Evolutionary conservation across 2,113 vertebrate species (phyloP).

Genomic region (Indri indri): DNA sequence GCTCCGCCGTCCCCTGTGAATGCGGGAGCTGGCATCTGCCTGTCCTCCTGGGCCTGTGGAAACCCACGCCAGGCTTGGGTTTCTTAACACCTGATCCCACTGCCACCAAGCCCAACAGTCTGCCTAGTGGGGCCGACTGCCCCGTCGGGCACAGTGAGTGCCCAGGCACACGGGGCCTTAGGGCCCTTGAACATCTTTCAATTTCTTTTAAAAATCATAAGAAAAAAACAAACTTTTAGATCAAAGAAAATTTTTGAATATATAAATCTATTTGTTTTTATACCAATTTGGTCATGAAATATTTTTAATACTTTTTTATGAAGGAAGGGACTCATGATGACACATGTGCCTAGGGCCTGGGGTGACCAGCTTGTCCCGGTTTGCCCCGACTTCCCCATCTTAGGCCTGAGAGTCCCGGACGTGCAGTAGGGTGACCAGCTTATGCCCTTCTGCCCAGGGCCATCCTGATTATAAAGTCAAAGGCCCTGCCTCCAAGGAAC

Average conservation of each 20-base stretch:
- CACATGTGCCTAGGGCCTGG: not conserved
- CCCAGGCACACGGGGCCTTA: too few species aligned
- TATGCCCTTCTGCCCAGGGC: not conserved
- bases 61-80: not conserved
- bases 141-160: rapidly evolving
- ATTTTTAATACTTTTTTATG: not conserved
- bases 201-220: not conserved
- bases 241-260: not conserved
- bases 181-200: not conserved
- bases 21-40: rapidly evolving
- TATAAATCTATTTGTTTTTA: not conserved
- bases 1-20: not conserved
- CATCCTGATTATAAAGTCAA: not conserved
- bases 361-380: not conserved
- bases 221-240: not conserved
- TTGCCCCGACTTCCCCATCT: not conserved
- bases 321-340: not conserved
- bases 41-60: not conserved
- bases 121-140: rapidly evolving
- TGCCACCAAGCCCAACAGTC: not conserved
- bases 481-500: not conserved
- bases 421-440: not conserved
- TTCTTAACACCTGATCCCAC: not conserved
- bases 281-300: too few species aligned
- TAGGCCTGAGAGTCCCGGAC: not conserved